Conservation (phyloP, 1,140 invertebrate genomes). For the Lamellibrachia luymesi region DNA sequence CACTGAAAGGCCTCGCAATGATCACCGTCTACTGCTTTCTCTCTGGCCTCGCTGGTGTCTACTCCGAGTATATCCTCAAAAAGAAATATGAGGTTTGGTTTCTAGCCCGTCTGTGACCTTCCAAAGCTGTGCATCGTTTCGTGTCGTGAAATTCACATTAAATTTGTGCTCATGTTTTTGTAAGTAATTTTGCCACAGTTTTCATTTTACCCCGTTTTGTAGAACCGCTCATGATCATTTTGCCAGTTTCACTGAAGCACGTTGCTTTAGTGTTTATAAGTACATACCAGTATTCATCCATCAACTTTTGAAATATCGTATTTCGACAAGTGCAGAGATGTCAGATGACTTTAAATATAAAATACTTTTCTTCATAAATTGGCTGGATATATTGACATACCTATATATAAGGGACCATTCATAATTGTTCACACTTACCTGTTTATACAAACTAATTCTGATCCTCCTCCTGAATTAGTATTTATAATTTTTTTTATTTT, state of each 20-base stretch:
- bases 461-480: too few species aligned
- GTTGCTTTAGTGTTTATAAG: neutral
- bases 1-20: slow-evolving; percentile 43
- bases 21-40: slow-evolving; percentile 42
- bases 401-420: too few species aligned
- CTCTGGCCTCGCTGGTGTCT: slow-evolving; percentile 51
- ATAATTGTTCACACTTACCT: too few species aligned
- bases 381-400: too few species aligned
- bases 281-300: neutral
- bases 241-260: too few species aligned
- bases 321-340: too few species aligned
- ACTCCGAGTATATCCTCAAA: slow-evolving; percentile 54
- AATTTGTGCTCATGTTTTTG: neutral
- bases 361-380: too few species aligned
- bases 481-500: too few species aligned
- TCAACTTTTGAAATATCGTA: too few species aligned
- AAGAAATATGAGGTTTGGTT: slow-evolving; percentile 36
- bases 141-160: neutral
- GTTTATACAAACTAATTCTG: too few species aligned
- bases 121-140: neutral
- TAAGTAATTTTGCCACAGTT: neutral
- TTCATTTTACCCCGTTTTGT: neutral
- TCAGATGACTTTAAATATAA: too few species aligned
- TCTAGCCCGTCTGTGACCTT: neutral
- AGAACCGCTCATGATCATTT: too few species aligned